A percentile compares a stretch with the other conserved stretches of the same genome.
Conservation (phyloP, 2,797 vertebrate genomes). For the Sciurus carolinensis region DNA sequence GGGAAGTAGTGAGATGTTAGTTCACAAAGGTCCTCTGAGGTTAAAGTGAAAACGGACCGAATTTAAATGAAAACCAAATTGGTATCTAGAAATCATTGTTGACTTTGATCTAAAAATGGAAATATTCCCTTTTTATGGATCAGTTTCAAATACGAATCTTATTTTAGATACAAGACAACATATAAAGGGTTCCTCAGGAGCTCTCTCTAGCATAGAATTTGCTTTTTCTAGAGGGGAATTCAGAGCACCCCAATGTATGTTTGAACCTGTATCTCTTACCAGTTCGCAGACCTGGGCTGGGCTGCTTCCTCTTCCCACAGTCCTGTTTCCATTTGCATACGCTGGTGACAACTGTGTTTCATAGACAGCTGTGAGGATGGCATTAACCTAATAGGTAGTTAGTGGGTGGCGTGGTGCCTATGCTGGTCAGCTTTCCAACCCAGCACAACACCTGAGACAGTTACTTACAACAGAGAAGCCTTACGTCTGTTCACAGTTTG, state of each 20-base stretch:
- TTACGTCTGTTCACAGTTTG: neutral
- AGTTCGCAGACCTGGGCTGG: neutral
- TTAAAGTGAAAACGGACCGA: neutral
- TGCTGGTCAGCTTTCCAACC: neutral
- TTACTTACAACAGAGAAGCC: neutral
- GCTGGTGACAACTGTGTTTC: neutral
- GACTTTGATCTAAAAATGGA: conserved; percentile 5
- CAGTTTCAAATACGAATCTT: conserved; percentile 10
- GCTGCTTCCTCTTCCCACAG: neutral
- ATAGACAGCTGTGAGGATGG: neutral
- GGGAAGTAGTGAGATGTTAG: neutral
- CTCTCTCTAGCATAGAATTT: neutral
- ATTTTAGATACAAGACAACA: neutral
- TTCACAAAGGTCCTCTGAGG: neutral
- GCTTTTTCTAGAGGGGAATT: neutral
- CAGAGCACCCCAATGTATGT: neutral
- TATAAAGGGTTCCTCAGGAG: neutral
- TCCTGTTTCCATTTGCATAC: neutral
- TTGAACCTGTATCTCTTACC: neutral
- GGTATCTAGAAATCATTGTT: neutral
- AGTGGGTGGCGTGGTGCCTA: neutral
- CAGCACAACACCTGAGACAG: neutral
- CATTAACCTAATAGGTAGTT: neutral
- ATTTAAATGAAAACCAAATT: conserved; percentile 14
- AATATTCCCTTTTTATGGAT: conserved; percentile 10